Conservation (phyloP, 2,797 vertebrate genomes). For the Rhinella marina region DNA sequence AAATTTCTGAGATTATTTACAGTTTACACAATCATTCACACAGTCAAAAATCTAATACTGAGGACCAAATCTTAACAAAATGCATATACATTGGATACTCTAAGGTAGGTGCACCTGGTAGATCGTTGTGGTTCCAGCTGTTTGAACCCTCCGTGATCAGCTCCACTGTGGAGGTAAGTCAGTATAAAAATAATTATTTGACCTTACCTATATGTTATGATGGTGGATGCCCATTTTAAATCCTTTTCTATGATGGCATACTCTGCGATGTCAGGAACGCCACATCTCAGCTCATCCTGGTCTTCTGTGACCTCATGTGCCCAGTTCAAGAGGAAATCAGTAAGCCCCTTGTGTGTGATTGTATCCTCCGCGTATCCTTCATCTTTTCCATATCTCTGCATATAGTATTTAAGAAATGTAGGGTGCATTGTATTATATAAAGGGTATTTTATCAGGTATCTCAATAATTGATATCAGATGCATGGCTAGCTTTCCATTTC, state of each 20-base stretch:
- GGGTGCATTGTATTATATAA: background rate
- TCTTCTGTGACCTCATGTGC: conserved; percentile 21
- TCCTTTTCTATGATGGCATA: conserved; percentile 67
- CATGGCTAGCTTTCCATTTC: background rate
- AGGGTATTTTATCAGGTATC: background rate
- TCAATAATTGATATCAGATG: background rate
- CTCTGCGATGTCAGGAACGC: conserved; percentile 20
- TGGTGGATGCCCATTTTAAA: conserved; percentile 71
- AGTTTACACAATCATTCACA: no score
- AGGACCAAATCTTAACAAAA: background rate
- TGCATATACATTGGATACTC: background rate
- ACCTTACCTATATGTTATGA: conserved; percentile 71
- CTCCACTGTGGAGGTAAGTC: no score
- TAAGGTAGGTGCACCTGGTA: background rate
- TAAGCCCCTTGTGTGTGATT: conserved; percentile 38
- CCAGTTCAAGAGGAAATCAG: conserved; percentile 21
- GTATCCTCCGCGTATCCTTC: conserved; percentile 1
- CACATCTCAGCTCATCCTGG: conserved; percentile 43
- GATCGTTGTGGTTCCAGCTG: no score
- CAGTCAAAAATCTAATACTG: background rate
- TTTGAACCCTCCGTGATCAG: no score
- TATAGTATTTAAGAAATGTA: background rate
- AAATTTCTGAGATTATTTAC: background rate
- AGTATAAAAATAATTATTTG: background rate
- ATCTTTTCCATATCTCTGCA: conserved; percentile 39